Base-by-base conservation (phyloP, 2,888 invertebrate genomes). In the Eurytoma adleriae region DNA sequence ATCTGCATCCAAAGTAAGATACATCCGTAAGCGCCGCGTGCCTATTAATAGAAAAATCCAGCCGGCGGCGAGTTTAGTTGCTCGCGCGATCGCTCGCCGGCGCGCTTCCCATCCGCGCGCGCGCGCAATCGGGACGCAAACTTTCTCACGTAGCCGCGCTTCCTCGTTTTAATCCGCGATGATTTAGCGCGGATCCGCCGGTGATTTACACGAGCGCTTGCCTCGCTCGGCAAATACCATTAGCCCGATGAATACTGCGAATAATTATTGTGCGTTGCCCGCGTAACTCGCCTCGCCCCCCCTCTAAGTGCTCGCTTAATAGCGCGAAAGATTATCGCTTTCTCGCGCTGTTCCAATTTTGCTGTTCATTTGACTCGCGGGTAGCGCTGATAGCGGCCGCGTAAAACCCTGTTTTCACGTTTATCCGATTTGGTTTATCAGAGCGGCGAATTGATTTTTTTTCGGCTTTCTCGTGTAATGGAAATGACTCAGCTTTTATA, bases 171-270 rank as follows among this genome's bases (percentile, higher is more conserved):
- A 10, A 18, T 62, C 59, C 59, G 24, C 50, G 59, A 71, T 67
- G 71, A 78, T 78, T 78, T 71, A 78, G 71, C 57, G 57, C n/a
- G 24, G 56, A 78, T 78, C 50, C 40, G n/a, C 10, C 1, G 40
- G 71, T 72, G 78, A 66, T 78, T 78, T 78, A 78, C 66, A 48
- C 50, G 56, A 54, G 20, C 48, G 54, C 27, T 40, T 40, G 13
- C 12, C 16, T 27, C 20, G 64, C 64, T 16, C 30, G 30, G 27
- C n/a, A n/a, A 59, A 57, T 64, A 40, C 64, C 24, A 77, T 77
- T 77, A 70, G 64, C 14, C 14, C 50, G 57, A 54, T 48, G 48
- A 56, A 62, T 69, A 56, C 16, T 50, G 61, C 50, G 69, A 52
- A 57, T 56, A 56, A 69, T 69, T 69, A 14, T 66, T 18, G 10